Evolutionary conservation across 2,797 vertebrate species (phyloP), one percentile per base, ranked within the genome.

Genomic region (Lacerta agilis): DNA sequence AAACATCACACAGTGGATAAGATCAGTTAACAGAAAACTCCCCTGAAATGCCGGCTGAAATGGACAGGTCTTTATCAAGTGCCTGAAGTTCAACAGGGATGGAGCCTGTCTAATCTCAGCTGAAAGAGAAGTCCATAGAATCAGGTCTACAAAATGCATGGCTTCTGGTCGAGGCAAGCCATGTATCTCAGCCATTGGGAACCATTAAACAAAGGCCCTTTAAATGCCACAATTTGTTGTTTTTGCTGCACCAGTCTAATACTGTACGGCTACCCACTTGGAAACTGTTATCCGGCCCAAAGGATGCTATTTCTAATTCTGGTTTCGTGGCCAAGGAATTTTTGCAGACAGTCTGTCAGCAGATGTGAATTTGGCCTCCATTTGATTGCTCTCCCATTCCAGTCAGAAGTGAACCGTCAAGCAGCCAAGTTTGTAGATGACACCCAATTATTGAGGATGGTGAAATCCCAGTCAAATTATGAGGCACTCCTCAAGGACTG

Each of bases 371-470:
- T 67, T 75, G 67, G 25, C 45, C 64, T 58, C 66, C 78, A 41
- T 69, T 58, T 79, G 43, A 88, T 78, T 78, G 75, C 18, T 71
- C 18, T 88, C 29, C 33, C 64, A 69, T 88, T 88, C 64, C 36
- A 83, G 18, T 41, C 27, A n/a, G 66, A 55, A 83, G 45, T 23
- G 45, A 73, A 88, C 58, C 71, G 33, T 27, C 58, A 88, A 78
- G 20, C 49, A 88, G 72, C 43, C 45, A 83, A 49, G 33, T 83
- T 83, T 83, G 64, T 20, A 78, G 45, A 69, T 79, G 66, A 29
- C 77, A 71, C 45, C 66, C 77, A 80, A 55, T 80, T 80, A 86
- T 72, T 80, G 33, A 55, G 38, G 49, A 80, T 61, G 25, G n/a
- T 72, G 45, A 83, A 69, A 83, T 41, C 45, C 41, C 81, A 83